Percentiles rank a stretch among this genome's conserved stretches.
Conservation (phyloP, 35 echinoderm and acorn worm species). For the Diadema setosum region DNA sequence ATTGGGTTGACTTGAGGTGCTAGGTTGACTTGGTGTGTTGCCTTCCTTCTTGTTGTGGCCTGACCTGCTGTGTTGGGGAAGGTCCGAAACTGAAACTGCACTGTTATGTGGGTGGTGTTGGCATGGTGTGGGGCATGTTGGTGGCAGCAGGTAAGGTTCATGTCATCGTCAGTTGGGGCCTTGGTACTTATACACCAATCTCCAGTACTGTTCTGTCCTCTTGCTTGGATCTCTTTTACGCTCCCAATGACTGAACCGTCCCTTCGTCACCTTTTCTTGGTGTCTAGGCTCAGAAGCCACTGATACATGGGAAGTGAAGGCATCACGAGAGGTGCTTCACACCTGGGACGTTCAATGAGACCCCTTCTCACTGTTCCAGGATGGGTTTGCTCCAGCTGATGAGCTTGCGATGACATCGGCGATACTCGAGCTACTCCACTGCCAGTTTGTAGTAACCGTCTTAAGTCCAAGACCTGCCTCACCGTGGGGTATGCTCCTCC, state of each 20-base stretch:
- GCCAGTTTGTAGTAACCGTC: constrained; percentile 46
- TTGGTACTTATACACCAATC: neutral
- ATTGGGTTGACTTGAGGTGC: too few relatives aligned
- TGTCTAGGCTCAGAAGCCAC: constrained; percentile 54
- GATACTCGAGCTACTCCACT: constrained; percentile 54
- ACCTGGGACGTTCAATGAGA: neutral
- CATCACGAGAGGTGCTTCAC: constrained; percentile 1
- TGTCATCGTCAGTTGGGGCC: neutral
- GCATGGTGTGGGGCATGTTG: neutral
- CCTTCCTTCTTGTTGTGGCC: neutral
- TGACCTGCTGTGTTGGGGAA: neutral
- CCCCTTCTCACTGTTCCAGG: neutral
- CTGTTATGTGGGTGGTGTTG: neutral
- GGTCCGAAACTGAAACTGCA: neutral
- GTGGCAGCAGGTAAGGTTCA: neutral
- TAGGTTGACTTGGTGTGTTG: too few relatives aligned
- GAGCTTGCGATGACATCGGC: constrained; percentile 27
- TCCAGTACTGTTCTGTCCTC: neutral
- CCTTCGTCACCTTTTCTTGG: too few relatives aligned
- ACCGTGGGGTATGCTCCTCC: constrained; percentile 20
- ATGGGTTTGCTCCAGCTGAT: constrained; percentile 27
- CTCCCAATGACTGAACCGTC: too few relatives aligned
- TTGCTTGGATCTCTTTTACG: neutral
- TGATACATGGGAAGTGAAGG: constrained; percentile 4
- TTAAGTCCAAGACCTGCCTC: constrained; percentile 38